A percentile compares a stretch with the other conserved stretches of the same genome.
Evolutionary conservation across 2,113 vertebrate genomes (phyloP).

Genomic region (Laterallus jamaicensis): DNA sequence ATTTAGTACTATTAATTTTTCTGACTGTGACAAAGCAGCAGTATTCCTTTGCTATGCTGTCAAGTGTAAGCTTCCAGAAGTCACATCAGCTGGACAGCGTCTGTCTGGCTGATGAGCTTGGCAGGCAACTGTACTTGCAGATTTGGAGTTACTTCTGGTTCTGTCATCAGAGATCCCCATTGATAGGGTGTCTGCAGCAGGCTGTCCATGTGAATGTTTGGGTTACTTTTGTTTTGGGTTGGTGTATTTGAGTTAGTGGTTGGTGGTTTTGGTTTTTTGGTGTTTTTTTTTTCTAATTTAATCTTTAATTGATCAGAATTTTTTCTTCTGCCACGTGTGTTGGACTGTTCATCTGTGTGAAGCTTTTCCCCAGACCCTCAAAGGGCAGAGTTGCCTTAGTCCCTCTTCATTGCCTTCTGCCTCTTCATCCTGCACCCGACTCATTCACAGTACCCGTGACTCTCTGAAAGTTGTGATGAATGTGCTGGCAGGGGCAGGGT

Average conservation of each 20-base stretch:
- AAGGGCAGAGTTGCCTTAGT: background rate
- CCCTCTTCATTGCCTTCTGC: background rate
- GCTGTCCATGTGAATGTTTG: background rate
- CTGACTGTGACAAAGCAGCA: background rate
- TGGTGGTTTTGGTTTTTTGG: background rate
- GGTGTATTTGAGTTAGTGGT: rapidly evolving
- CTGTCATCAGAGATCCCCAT: background rate
- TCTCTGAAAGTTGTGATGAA: rapidly evolving
- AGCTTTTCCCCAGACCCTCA: background rate
- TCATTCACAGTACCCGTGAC: rapidly evolving
- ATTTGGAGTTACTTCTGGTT: background rate
- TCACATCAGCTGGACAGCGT: background rate
- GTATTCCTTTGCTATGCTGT: background rate
- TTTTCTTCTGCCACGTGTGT: background rate
- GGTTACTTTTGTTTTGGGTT: background rate
- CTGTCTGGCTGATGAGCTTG: background rate
- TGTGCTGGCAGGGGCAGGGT: background rate
- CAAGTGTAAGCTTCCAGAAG: background rate
- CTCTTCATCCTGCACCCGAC: rapidly evolving
- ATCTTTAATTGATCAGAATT: background rate
- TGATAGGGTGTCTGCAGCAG: background rate
- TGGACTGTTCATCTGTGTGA: background rate
- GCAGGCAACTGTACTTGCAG: background rate
- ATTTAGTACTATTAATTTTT: background rate
- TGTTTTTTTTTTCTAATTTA: background rate